Evolutionary conservation across 2,888 invertebrate genomes (phyloP).

Genomic region (Mantis religiosa): DNA sequence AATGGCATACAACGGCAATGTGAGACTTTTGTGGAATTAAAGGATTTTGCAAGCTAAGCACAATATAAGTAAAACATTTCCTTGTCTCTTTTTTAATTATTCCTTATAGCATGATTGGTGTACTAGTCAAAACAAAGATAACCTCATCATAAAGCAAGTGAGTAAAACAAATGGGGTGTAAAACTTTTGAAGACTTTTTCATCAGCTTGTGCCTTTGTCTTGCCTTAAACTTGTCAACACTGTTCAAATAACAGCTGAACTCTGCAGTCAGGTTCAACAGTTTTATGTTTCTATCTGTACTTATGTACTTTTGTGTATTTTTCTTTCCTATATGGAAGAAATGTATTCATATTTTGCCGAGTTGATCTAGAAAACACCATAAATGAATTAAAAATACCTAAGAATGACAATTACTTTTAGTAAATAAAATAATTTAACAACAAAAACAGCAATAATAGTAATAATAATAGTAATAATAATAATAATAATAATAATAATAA

Average conservation of each 20-base stretch:
- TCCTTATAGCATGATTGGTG: background rate
- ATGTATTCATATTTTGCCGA: too few relatives aligned
- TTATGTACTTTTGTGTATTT: background rate
- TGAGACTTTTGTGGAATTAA: background rate
- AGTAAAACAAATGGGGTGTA: background rate
- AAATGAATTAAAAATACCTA: too few relatives aligned
- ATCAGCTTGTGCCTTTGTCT: background rate
- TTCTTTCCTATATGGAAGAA: background rate
- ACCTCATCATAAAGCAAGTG: background rate
- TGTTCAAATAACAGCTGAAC: background rate
- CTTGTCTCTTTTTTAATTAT: background rate
- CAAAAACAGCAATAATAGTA: too few relatives aligned
- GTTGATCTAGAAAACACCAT: too few relatives aligned
- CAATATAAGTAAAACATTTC: background rate
- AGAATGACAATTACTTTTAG: too few relatives aligned
- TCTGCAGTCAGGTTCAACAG: background rate
- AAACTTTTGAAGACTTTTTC: background rate
- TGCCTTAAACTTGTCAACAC: background rate
- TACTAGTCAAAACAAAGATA: background rate
- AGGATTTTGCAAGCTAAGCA: background rate
- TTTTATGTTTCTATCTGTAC: background rate
- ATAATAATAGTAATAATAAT: too few relatives aligned
- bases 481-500: too few relatives aligned
- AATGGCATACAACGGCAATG: conserved; percentile 29
- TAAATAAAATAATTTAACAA: too few relatives aligned